Conservation (phyloP, 2,888 invertebrate genomes). For the Xanthia icteritia region DNA sequence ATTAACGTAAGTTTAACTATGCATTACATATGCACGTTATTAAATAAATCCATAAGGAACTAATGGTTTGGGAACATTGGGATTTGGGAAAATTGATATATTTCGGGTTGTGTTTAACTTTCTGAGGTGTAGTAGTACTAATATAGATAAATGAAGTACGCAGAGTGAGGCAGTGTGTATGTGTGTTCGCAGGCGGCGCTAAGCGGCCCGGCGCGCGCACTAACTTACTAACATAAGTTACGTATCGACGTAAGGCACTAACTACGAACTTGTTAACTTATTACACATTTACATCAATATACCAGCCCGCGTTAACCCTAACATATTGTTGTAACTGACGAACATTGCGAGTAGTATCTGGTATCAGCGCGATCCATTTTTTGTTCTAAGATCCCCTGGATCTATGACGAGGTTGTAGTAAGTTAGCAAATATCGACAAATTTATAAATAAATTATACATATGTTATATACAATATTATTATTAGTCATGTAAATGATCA, state of each 20-base stretch:
- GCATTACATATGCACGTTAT: slow-evolving; percentile 29
- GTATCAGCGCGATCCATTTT: slow-evolving; percentile 13
- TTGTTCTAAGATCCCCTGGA: slow-evolving; percentile 19
- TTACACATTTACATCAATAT: slow-evolving; percentile 73
- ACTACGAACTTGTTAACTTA: slow-evolving; percentile 87
- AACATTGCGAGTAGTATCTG: slow-evolving; percentile 18
- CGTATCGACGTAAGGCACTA: slow-evolving; percentile 88
- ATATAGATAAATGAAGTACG: slow-evolving; percentile 52
- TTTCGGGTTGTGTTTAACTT: slow-evolving; percentile 41
- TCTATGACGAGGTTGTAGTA: slow-evolving; percentile 78
- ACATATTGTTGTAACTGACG: slow-evolving; percentile 3
- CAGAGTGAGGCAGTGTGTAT: slow-evolving; percentile 75
- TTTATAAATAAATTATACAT: slow-evolving; percentile 86
- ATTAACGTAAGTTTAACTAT: slow-evolving; percentile 35
- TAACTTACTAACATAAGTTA: slow-evolving; percentile 86
- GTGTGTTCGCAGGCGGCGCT: slow-evolving; percentile 90
- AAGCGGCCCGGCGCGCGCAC: slow-evolving; percentile 80
- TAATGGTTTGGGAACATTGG: slow-evolving; percentile 42
- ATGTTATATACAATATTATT: slow-evolving; percentile 88
- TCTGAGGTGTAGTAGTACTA: slow-evolving; percentile 53
- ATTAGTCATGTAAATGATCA: slow-evolving; percentile 82
- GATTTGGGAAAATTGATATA: neutral
- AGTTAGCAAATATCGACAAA: slow-evolving; percentile 84
- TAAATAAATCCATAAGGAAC: slow-evolving; percentile 24
- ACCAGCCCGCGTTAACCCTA: slow-evolving; percentile 13